Base-by-base conservation (phyloP, 2,113 vertebrate genomes). In the Andinoacara biseriatus region DNA sequence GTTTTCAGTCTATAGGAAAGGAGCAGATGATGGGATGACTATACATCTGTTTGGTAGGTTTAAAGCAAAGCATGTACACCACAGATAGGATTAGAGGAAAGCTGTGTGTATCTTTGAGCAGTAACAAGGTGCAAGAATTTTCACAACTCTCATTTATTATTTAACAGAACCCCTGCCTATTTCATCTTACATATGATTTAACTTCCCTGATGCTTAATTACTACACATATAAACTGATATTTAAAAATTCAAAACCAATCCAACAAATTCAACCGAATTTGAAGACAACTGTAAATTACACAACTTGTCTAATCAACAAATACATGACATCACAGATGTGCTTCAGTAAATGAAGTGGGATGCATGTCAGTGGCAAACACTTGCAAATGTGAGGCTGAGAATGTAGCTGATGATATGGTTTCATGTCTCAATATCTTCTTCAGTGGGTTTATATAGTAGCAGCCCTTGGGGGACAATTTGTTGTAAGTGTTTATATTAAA, bases 401-500 rank as follows among this genome's bases (percentile, higher is more conserved):
- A 84, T 33, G 35, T 69, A 75, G 69, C 56, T 60, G 31, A 80
- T 88, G 78, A 88, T 76, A 77, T 84, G 49, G 29, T 67, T 49
- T 81, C 38, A 81, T 54, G 65, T 78, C 67, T 78, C 38, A 52
- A 26, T 31, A 78, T 18, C 58, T 35, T 76, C 78, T 80, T 86
- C 72, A 88, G 65, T 86, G 87, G 58, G 57, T 82, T 89, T 43
- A 77, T 87, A 33, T 77, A 81, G 85, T 90, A 93, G 94, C 93
- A 94, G 93, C 86, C 91, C 93, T 89, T 90, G 22, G 84, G 92
- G 93, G 89, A 90, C 89, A 89, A 92, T 93, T 94, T 93, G 90
- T 92, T 89, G 31, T 89, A 95, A 95, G 83, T 92, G 92, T 94
- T 93, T 62, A 58, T 77, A 93, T 95, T 90, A 95, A 96, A 94